A percentile compares a stretch with the other conserved stretches of the same genome.
These are phyloP conservation scores for Thamnophis sirtalis DNA, from an alignment of 2,113 vertebrate genomes.

Conservation along the genomic window DNA sequence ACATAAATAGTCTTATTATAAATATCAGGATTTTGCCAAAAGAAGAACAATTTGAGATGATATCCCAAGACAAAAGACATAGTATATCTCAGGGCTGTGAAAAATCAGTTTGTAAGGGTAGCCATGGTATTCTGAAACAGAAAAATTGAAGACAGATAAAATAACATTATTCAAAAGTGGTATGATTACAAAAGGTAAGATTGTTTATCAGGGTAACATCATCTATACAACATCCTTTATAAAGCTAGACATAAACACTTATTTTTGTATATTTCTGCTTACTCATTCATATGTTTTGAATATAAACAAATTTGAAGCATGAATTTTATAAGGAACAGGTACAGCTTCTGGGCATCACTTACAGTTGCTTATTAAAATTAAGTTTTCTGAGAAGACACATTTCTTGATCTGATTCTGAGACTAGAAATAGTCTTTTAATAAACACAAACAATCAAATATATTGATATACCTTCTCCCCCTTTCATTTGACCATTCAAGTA, in stretches of 20 bases:
- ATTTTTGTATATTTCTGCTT: neutral
- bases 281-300: neutral
- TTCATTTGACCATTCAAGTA: neutral
- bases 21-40: neutral
- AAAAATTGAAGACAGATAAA: neutral
- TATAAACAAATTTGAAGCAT: neutral
- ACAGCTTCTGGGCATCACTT: neutral
- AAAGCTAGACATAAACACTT: neutral
- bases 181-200: neutral
- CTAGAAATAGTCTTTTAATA: neutral
- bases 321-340: neutral
- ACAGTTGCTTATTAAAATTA: neutral
- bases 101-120: neutral
- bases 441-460: neutral
- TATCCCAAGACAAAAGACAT: neutral
- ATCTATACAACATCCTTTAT: neutral
- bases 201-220: neutral
- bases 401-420: neutral
- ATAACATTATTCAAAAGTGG: neutral
- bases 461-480: neutral
- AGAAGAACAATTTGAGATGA: neutral
- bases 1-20: neutral
- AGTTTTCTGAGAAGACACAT: neutral
- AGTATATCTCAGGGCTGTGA: neutral
- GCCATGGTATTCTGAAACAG: neutral